Evolutionary conservation across 2,888 invertebrate species (phyloP), one percentile per base, ranked within the genome.

Genomic region (Mimumesa dahlbomi): DNA sequence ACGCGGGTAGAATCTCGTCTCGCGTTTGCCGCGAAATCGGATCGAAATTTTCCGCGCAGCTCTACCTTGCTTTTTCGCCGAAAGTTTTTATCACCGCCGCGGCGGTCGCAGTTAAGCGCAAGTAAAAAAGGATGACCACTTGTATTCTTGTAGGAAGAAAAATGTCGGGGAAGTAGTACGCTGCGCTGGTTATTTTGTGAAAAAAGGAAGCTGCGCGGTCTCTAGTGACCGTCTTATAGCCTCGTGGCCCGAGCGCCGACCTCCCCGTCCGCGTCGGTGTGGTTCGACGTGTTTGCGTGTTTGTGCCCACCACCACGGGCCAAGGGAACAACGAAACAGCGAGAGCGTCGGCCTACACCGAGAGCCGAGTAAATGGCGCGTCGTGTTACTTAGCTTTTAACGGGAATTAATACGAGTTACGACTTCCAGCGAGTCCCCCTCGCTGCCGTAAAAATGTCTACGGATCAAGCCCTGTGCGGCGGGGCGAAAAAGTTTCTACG

Each of bases 391-490:
- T 81, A 75, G 78, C 79, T 78, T 77, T 85, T 82, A 82, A 79
- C 75, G 70, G 75, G 75, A 82, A 85, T 83, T 83, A 83, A 82
- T 75, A 75, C 70, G 73, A 83, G 72, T 81, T 81, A 81, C 81
- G 71, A 77, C 48, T 43, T 25, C 29, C 53, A 42, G 57, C 70
- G 67, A 75, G 72, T 71, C 70, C 73, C 66, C 34, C 38, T 38
- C 45, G 11, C 22, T 6, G 16, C 18, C 61, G 7, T 66, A 67
- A 64, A 73, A 57, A 64, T 54, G 59, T 57, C 43, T 59, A 19
- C 49, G 45, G 40, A 57, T 69, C 69, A 58, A 54, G 52, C 46
- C 22, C 18, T n/a, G n/a, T n/a, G n/a, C n/a, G n/a, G n/a, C n/a
- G n/a, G n/a, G n/a, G n/a, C n/a, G n/a, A n/a, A n/a, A n/a, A n/a